These are phyloP conservation scores for Mesocricetus auratus DNA, from an alignment of 2,113 vertebrate genomes.

Conservation along the genomic window DNA sequence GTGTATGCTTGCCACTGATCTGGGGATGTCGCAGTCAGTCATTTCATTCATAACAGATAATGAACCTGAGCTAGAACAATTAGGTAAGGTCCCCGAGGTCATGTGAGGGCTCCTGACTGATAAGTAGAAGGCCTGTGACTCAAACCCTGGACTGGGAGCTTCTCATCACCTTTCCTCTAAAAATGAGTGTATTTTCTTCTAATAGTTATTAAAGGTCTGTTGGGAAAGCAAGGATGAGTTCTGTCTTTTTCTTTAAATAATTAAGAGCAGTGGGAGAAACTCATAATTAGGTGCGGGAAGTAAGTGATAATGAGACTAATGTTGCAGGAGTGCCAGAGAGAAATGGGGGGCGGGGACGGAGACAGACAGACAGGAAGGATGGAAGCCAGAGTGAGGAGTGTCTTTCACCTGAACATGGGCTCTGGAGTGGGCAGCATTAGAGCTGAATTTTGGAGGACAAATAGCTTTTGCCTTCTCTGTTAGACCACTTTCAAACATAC, in stretches of 20 bases:
- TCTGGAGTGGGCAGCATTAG: not conserved
- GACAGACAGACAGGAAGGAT: not conserved
- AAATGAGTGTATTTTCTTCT: not conserved
- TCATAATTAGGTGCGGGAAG: not conserved
- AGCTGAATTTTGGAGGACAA: not conserved
- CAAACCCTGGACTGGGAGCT: slow-evolving; percentile 24
- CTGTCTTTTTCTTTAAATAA: slow-evolving; percentile 46
- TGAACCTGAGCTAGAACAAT: not conserved
- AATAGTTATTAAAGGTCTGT: slow-evolving; percentile 32
- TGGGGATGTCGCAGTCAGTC: not conserved
- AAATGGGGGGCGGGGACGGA: not conserved
- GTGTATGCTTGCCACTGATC: not conserved
- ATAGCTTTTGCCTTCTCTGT: not conserved
- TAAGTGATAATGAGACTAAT: not conserved
- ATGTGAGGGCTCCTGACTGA: not conserved
- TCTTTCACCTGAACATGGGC: not conserved
- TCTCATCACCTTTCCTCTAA: slow-evolving; percentile 23
- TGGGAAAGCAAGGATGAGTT: not conserved
- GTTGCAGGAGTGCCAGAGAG: too few relatives aligned
- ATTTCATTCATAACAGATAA: not conserved
- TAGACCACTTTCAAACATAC: not conserved
- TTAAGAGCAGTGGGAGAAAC: not conserved
- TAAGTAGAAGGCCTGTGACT: not conserved
- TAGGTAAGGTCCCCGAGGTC: slow-evolving; percentile 12
- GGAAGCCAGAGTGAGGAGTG: not conserved